Evolutionary conservation across 2,888 invertebrate species (phyloP).

Genomic region (Vesta saturnalis): DNA sequence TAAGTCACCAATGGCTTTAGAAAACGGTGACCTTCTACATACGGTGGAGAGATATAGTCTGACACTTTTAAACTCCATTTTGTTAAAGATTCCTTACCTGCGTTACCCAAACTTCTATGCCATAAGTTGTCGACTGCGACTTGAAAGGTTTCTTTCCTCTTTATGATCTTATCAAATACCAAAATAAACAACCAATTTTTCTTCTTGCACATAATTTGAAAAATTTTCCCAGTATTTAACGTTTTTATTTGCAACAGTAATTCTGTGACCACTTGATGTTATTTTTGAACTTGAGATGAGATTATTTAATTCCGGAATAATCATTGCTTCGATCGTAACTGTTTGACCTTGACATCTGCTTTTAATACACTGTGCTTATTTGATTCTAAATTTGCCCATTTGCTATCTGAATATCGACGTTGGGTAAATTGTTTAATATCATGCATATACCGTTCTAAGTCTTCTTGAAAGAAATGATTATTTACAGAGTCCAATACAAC

Average conservation of each 20-base stretch:
- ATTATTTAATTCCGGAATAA: background rate
- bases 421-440: background rate
- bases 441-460: background rate
- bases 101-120: conserved; percentile 7
- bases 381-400: background rate
- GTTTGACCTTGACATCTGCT: background rate
- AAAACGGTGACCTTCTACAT: background rate
- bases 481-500: background rate
- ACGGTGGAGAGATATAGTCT: background rate
- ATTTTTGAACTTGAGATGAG: background rate
- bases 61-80: background rate
- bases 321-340: background rate
- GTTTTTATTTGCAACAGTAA: background rate
- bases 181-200: background rate
- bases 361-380: background rate
- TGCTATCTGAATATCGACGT: background rate
- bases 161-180: background rate
- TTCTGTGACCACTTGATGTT: background rate
- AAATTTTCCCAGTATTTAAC: background rate
- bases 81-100: background rate
- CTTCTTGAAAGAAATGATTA: background rate
- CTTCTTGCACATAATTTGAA: background rate
- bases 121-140: background rate
- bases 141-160: background rate
- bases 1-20: background rate